phyloP scores from a whole-genome alignment of 2,113 vertebrate species.

The Nothobranchius furzeri region DNA sequence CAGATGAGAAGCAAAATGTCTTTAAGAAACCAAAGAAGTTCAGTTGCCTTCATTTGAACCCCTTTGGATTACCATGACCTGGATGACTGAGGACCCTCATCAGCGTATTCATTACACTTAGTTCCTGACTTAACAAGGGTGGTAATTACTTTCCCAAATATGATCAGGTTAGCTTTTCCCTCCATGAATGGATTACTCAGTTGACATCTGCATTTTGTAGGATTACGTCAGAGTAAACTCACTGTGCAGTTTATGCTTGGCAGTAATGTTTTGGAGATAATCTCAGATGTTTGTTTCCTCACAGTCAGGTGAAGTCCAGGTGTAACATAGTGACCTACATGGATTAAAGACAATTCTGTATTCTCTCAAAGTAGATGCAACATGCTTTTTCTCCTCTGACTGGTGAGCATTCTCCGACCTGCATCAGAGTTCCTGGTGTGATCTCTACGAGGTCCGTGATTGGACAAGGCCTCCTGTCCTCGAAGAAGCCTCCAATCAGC shows the following conservation, averaged over 20 bases:
- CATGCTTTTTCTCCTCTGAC: not conserved
- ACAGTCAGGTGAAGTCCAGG: constrained; percentile 47
- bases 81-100: no score
- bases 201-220: not conserved
- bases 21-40: no score
- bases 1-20: no score
- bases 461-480: constrained; percentile 62
- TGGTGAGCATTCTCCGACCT: constrained; percentile 48
- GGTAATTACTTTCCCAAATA: no score
- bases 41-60: no score
- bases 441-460: constrained; percentile 69
- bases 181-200: not conserved
- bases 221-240: constrained; percentile 36
- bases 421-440: constrained; percentile 77
- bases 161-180: no score
- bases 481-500: constrained; percentile 57
- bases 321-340: constrained; percentile 70
- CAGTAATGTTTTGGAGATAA: constrained; percentile 74
- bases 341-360: not conserved
- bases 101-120: no score
- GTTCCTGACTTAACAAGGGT: no score
- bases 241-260: constrained; percentile 74
- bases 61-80: no score
- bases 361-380: not conserved
- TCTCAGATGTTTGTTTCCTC: constrained; percentile 57